A percentile compares a stretch with the other conserved stretches of the same genome.
These are phyloP conservation scores for Microhierax caerulescens DNA, from an alignment of 2,797 vertebrate species.

Conservation along the genomic window DNA sequence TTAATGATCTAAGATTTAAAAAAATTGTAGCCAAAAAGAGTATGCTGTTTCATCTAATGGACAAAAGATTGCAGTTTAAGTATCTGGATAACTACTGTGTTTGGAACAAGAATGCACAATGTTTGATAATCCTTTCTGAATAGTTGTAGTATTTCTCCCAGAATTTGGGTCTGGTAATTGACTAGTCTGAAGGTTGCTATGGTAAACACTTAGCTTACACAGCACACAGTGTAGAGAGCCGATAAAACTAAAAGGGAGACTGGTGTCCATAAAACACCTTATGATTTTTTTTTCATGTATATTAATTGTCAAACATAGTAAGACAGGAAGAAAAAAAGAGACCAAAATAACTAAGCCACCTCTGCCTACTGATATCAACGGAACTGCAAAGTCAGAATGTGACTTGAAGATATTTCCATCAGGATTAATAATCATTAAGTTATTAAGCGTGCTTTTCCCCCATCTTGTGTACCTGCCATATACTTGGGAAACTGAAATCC, in stretches of 20 bases:
- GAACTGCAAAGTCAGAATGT: neutral
- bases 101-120: slow-evolving; percentile 21
- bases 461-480: neutral
- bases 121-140: slow-evolving; percentile 44
- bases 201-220: slow-evolving; percentile 1
- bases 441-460: neutral
- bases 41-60: neutral
- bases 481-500: neutral
- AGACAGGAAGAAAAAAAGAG: neutral
- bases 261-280: neutral
- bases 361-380: neutral
- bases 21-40: neutral
- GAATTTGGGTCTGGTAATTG: slow-evolving; percentile 6
- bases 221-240: neutral
- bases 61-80: slow-evolving; percentile 36
- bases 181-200: slow-evolving; percentile 41
- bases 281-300: neutral
- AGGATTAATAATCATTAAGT: neutral
- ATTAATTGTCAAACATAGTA: neutral
- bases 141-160: slow-evolving; percentile 2
- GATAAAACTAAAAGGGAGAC: neutral
- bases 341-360: neutral
- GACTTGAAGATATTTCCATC: neutral
- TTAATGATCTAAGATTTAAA: neutral
- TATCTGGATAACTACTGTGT: slow-evolving; percentile 49